Evolutionary conservation across 2,888 invertebrate species (phyloP).

Genomic region (Ecdyonurus torrentis): DNA sequence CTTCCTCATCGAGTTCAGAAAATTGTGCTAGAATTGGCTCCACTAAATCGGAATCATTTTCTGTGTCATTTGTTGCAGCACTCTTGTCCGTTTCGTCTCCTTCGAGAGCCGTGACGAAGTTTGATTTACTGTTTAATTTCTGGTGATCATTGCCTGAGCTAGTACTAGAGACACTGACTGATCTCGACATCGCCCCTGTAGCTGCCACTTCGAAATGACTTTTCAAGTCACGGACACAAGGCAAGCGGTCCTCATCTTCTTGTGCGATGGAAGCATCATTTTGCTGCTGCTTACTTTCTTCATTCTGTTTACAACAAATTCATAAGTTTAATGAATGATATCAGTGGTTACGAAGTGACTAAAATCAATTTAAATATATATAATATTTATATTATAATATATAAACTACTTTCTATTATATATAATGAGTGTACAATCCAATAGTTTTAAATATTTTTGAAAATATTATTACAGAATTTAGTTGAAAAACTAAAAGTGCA

Average conservation of each 20-base stretch:
- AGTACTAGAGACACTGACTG: background rate
- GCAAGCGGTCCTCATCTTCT: conserved; percentile 13
- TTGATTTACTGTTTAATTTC: background rate
- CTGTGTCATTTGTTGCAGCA: background rate
- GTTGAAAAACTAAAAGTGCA: too few relatives aligned
- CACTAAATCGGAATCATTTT: conserved; percentile 11
- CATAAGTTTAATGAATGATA: too few relatives aligned
- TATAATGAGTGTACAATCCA: too few relatives aligned
- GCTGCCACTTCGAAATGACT: conserved; percentile 15
- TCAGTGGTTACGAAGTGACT: too few relatives aligned
- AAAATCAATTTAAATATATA: too few relatives aligned
- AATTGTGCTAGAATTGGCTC: conserved; percentile 18
- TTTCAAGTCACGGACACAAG: conserved; percentile 17
- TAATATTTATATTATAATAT: too few relatives aligned
- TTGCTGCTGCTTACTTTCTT: background rate
- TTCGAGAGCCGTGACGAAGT: background rate
- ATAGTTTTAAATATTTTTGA: too few relatives aligned
- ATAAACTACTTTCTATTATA: too few relatives aligned
- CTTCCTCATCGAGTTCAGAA: conserved; percentile 13
- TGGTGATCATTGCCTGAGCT: background rate
- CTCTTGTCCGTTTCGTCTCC: background rate
- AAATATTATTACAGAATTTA: too few relatives aligned
- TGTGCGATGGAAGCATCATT: background rate
- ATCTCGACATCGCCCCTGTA: background rate
- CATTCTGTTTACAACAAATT: background rate